phyloP scores from a whole-genome alignment of 1,140 invertebrate genomes.

The Orussus abietinus region DNA sequence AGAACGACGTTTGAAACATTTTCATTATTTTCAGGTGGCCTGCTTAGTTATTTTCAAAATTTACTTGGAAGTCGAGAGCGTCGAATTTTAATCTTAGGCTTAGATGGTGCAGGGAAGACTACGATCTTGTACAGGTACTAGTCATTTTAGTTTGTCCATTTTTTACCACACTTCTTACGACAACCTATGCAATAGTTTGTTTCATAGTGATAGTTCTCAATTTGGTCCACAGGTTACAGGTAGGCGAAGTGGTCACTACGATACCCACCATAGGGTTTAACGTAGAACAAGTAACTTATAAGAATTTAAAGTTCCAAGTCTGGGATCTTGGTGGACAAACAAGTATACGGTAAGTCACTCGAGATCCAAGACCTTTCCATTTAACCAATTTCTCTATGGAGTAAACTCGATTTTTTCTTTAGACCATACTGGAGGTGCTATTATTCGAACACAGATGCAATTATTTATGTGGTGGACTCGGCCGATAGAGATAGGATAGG shows the following conservation, averaged over 20 bases:
- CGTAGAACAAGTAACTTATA: conserved; percentile 94
- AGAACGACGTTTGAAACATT: conserved; percentile 28
- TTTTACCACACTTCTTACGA: conserved; percentile 12
- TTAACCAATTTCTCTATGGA: conserved; percentile 2
- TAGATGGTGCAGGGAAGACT: conserved; percentile 98
- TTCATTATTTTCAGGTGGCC: conserved; percentile 68
- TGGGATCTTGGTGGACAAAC: conserved; percentile 99
- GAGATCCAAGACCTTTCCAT: conserved; percentile 1
- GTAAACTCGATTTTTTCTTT: conserved; percentile 40
- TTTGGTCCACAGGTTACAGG: conserved; percentile 70
- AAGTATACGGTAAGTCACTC: conserved; percentile 67
- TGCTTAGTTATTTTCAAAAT: conserved; percentile 93
- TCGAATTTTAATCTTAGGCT: conserved; percentile 94
- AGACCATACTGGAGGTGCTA: conserved; percentile 99
- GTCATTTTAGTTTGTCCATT: conserved; percentile 11
- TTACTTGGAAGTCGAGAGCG: conserved; percentile 92
- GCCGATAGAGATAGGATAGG: conserved; percentile 98
- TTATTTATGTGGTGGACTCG: conserved; percentile 99
- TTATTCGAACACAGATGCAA: conserved; percentile 99
- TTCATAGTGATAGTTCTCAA: conserved; percentile 2
- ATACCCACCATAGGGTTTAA: conserved; percentile 99
- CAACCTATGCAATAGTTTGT: conserved; percentile 14
- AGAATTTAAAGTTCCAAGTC: conserved; percentile 95
- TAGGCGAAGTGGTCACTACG: conserved; percentile 99
- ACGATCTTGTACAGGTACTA: conserved; percentile 89